Percentiles rank a stretch among this genome's conserved stretches.
These are phyloP conservation scores for Metopia argyrocephala DNA, from an alignment of 2,888 invertebrate species.

Conservation along the genomic window DNA sequence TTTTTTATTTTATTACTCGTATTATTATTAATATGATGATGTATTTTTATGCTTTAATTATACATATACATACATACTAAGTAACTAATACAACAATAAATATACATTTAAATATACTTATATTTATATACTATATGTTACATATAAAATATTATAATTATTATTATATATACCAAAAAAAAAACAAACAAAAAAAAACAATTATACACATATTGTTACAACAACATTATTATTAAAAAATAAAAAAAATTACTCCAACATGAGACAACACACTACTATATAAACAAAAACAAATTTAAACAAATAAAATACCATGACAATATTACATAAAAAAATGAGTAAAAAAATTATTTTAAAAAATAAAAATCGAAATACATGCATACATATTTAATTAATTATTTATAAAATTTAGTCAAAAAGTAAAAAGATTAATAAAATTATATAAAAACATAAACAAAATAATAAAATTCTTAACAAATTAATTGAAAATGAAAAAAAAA, in stretches of 20 bases:
- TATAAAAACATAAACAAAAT: background rate
- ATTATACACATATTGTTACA: constrained; percentile 43
- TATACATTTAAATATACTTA: background rate
- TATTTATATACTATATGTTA: background rate
- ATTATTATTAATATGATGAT: too few relatives aligned
- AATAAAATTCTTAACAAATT: background rate
- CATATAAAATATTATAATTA: background rate
- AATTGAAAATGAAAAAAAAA: background rate
- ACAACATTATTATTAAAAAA: background rate
- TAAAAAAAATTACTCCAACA: constrained; percentile 56
- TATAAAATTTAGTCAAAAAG: constrained; percentile 42
- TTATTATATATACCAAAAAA: background rate
- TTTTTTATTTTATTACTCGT: too few relatives aligned
- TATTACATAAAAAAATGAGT: constrained; percentile 41
- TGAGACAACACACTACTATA: constrained; percentile 61
- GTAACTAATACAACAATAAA: background rate
- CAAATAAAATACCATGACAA: constrained; percentile 56
- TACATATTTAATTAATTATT: too few relatives aligned
- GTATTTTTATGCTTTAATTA: background rate
- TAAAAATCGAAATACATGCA: background rate
- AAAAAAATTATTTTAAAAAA: background rate
- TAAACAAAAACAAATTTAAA: constrained; percentile 38
- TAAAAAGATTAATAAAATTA: background rate
- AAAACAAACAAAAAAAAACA: background rate
- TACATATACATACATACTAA: constrained; percentile 1